Evolutionary conservation across 2,888 invertebrate species (phyloP).

Genomic region (Drosophila anomelani): DNA sequence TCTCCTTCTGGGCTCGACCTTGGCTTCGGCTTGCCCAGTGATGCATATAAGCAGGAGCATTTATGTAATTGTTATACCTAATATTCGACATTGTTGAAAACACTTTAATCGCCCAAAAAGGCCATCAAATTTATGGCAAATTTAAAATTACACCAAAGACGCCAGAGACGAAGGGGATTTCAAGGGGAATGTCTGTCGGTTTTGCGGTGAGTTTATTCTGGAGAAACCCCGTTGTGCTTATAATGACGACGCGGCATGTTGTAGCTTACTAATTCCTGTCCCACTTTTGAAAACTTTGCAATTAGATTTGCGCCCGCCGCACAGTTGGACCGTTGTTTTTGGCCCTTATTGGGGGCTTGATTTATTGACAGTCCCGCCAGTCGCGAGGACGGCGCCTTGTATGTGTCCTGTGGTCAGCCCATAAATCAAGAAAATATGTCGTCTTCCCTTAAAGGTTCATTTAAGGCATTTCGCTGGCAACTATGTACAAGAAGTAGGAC

Average conservation of each 20-base stretch:
- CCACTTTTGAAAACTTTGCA: slow-evolving; percentile 73
- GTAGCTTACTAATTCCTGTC: slow-evolving; percentile 52
- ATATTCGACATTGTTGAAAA: slow-evolving; percentile 61
- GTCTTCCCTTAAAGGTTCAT: slow-evolving; percentile 29
- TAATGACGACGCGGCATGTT: slow-evolving; percentile 62
- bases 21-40: slow-evolving; percentile 52
- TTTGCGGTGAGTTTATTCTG: slow-evolving; percentile 24
- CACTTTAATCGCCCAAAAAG: slow-evolving; percentile 67
- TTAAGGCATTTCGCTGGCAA: not conserved
- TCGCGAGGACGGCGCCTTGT: slow-evolving; percentile 39
- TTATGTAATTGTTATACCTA: slow-evolving; percentile 77
- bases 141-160: slow-evolving; percentile 70
- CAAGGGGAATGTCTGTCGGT: slow-evolving; percentile 12
- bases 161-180: not conserved
- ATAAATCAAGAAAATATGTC: slow-evolving; percentile 72
- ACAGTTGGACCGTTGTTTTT: slow-evolving; percentile 23
- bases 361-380: slow-evolving; percentile 64
- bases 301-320: slow-evolving; percentile 64
- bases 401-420: slow-evolving; percentile 33
- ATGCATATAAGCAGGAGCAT: slow-evolving; percentile 71
- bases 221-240: slow-evolving; percentile 51
- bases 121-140: slow-evolving; percentile 70
- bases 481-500: slow-evolving; percentile 4
- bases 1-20: slow-evolving; percentile 36
- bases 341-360: slow-evolving; percentile 49